A percentile compares a stretch with the other conserved stretches of the same genome.
These are phyloP conservation scores for Tragelaphus scriptus DNA, from an alignment of 2,113 vertebrate species.

Conservation along the genomic window DNA sequence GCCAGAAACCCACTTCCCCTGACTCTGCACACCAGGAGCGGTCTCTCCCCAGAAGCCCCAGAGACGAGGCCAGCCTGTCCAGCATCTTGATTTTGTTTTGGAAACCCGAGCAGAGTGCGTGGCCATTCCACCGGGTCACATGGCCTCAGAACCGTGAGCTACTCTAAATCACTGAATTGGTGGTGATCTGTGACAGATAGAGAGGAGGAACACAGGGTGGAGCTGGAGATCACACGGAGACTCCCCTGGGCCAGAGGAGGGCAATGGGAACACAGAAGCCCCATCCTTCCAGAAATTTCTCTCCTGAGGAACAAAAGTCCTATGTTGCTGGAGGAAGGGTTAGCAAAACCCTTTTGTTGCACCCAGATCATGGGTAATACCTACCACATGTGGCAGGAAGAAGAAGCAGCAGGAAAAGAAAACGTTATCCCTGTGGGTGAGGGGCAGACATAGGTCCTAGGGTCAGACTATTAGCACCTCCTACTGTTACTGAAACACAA, in stretches of 20 bases:
- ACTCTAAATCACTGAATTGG: background rate
- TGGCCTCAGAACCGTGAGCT: background rate
- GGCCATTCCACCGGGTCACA: fast-evolving
- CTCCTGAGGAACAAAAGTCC: background rate
- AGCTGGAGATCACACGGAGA: background rate
- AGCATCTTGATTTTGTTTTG: background rate
- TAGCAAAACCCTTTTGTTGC: background rate
- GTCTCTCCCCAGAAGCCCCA: fast-evolving
- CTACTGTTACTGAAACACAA: background rate
- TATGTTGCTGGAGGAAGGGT: background rate
- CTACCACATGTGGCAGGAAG: background rate
- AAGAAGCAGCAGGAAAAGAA: background rate
- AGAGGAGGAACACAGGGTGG: background rate
- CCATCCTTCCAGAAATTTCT: background rate
- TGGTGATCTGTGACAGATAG: background rate
- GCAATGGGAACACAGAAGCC: background rate
- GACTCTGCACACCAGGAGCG: background rate
- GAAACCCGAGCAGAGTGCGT: background rate
- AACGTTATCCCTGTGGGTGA: background rate
- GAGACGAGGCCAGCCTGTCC: background rate
- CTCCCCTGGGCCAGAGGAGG: background rate
- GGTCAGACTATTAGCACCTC: background rate
- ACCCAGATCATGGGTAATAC: background rate
- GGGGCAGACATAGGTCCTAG: background rate
- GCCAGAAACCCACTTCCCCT: background rate